Conservation (phyloP, 2,888 invertebrate genomes). For the Dicyrtomina minuta region DNA sequence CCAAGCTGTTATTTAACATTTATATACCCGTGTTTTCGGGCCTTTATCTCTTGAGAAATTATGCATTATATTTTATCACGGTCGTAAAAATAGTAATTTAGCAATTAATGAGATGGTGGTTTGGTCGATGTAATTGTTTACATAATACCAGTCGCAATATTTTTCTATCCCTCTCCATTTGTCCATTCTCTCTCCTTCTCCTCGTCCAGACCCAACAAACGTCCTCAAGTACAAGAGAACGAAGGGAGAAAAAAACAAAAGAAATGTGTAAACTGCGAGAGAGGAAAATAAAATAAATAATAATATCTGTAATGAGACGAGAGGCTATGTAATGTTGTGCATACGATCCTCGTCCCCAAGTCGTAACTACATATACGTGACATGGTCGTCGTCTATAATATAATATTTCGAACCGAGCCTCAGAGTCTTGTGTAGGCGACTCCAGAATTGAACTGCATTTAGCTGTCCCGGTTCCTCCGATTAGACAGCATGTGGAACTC, state of each 20-base stretch:
- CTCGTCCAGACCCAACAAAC: no score
- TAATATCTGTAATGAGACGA: neutral
- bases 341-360: no score
- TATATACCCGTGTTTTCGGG: conserved; percentile 5
- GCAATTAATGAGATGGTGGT: conserved; percentile 7
- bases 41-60: conserved; percentile 6
- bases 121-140: conserved; percentile 19
- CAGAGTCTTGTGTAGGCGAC: no score
- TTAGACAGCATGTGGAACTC: no score
- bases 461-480: no score
- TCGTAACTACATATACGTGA: no score
- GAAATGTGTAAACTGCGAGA: neutral
- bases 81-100: conserved; percentile 1
- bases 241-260: conserved; percentile 13
- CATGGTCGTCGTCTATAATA: no score
- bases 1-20: conserved; percentile 14
- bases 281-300: neutral
- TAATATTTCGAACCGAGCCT: no score
- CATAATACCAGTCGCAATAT: neutral
- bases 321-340: no score
- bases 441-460: no score
- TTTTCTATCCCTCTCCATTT: neutral
- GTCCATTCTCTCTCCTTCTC: neutral
- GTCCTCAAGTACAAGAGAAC: neutral
- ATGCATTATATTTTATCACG: conserved; percentile 4